Evolutionary conservation across 2,888 invertebrate species (phyloP), one percentile per base, ranked within the genome.

Genomic region (Rotaria magnacalcarata): DNA sequence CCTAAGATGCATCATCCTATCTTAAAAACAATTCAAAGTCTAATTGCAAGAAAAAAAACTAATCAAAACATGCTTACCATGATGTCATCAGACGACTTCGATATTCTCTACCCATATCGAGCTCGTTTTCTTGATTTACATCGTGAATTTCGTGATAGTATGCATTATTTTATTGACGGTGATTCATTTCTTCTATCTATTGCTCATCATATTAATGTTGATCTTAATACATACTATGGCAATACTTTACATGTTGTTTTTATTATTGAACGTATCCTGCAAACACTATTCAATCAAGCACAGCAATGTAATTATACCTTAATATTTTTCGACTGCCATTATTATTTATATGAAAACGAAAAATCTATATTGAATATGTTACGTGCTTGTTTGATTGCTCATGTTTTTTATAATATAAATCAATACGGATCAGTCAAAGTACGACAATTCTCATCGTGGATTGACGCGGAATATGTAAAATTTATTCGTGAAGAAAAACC

Each of bases 121-220:
- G 67, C 67, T 16, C 67, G 67, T 34, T 67, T 67, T 67, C 67
- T 27, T 34, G 67, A 67, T 67, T n/a, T 34, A 67, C 67, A n/a
- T 67, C 67, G 34, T 21, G 67, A 67, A 27, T 67, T 67, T 67
- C 67, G 67, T 27, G 67, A 67, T 27, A 67, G 67, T 34, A 27
- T 27, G 6, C 67, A 67, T 67, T 67, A 67, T 67, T 67, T 67
- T 34, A 67, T 67, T 34, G 67, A 67, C 14, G 67, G 67, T 27
- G 67, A 67, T 67, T 67, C 67, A 67, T 67, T 67, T 16, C 2
- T 67, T 27, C 27, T 67, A 34, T 27, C 67, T 34, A 8, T 67
- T 67, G 67, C 67, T 8, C 67, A 67, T 67, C 67, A 67, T 27
- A 16, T 34, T 27, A n/a, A 67, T 67, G 16, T 67, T 67, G 67